Evolutionary conservation across 2,113 vertebrate genomes (phyloP), one percentile per base, ranked within the genome.

Genomic region (Gymnocephalus cernua): DNA sequence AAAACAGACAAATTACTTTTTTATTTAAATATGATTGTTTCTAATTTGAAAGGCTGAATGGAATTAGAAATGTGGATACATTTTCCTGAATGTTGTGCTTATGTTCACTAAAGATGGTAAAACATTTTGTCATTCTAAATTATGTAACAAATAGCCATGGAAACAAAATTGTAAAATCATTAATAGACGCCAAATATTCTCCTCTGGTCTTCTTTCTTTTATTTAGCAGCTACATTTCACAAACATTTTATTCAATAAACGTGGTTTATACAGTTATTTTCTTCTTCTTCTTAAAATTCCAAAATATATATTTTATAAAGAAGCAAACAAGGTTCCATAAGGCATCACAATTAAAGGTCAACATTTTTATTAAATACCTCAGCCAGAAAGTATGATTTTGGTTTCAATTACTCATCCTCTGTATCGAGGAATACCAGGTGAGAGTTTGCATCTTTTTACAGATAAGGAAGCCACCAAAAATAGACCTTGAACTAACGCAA

Each of bases 301-400:
- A n/a, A 15, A 38, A 38, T 21, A 16, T 5, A 27, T 6, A 2
- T 35, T 45, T 56, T 2, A 41, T 3, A 61, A 74, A 74, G 18
- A 48, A 64, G 67, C n/a, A 51, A 41, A 58, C 29, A 54, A 58
- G 29, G 6, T 71, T 23, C 12, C 14, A 59, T 3, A 50, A 62
- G 25, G 1, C 12, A 47, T 12, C 41, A 8, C 61, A 29, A 79
- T 73, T 25, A 50, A 41, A 68, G 25, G 23, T 14, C 32, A 74
- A 35, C n/a, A 35, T 59, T 53, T 48, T 48, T 48, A 70, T 69
- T n/a, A 62, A 82, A 56, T 23, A 2, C 5, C 18, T 59, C 25
- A 15, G 57, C 10, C 7, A 27, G 11, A 61, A 78, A 16, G 50
- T 38, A 72, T 25, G 15, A 15, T 29, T 53, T 12, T 53, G 29